These are phyloP conservation scores for Calyptommatus sinebrachiatus DNA, from an alignment of 2,113 vertebrate species.

Conservation along the genomic window DNA sequence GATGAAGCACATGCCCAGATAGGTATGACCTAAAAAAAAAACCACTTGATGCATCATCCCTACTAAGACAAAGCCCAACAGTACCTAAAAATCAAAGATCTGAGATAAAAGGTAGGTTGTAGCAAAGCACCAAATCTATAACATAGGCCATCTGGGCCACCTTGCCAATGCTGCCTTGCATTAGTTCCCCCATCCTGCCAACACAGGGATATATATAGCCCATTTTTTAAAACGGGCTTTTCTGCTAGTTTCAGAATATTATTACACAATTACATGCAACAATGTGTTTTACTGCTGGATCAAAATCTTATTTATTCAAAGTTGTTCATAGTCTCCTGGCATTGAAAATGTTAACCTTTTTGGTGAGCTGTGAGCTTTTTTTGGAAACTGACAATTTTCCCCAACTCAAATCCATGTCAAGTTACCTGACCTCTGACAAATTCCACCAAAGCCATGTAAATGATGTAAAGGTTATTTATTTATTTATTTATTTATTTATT, in stretches of 20 bases:
- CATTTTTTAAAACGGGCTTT: too few relatives aligned
- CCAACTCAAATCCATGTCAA: constrained; percentile 30
- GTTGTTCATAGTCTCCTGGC: background rate
- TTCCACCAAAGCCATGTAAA: constrained; percentile 38
- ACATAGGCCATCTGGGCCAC: too few relatives aligned
- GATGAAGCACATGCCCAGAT: too few relatives aligned
- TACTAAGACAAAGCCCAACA: too few relatives aligned
- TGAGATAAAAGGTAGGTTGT: too few relatives aligned
- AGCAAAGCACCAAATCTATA: too few relatives aligned
- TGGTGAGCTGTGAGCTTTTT: constrained; percentile 5
- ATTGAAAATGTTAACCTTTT: constrained; percentile 25
- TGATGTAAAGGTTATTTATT: constrained; percentile 32
- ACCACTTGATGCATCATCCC: too few relatives aligned
- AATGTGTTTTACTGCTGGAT: background rate
- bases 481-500: constrained; percentile 42
- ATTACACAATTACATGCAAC: background rate
- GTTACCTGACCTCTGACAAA: constrained; percentile 31
- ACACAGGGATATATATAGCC: too few relatives aligned
- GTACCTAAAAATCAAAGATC: too few relatives aligned
- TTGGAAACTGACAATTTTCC: background rate
- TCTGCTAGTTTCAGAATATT: background rate
- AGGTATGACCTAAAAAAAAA: too few relatives aligned
- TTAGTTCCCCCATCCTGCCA: too few relatives aligned
- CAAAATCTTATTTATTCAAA: background rate
- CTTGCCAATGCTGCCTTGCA: too few relatives aligned